Evolutionary conservation across 35 echinoderm and acorn worm genomes (phyloP).

Genomic region (Acanthaster planci): DNA sequence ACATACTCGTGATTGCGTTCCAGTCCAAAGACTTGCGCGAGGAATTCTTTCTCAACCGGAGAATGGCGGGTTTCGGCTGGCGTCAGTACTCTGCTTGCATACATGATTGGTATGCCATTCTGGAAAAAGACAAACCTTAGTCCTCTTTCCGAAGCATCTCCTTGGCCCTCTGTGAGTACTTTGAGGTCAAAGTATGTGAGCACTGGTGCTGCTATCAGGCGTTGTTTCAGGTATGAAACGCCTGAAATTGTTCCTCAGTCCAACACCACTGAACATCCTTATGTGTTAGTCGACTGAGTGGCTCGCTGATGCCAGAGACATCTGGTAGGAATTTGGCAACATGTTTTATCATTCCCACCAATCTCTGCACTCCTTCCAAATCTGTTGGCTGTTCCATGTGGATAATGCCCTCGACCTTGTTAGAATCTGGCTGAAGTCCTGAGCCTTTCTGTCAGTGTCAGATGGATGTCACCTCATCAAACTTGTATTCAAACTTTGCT

Average conservation of each 20-base stretch:
- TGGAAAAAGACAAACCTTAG: constrained; percentile 49
- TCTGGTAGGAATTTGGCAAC: constrained; percentile 52
- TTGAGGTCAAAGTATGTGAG: constrained; percentile 54
- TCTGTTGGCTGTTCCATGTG: constrained; percentile 39
- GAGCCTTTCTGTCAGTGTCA: constrained; percentile 49
- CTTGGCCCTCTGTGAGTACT: constrained; percentile 59
- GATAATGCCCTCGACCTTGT: constrained; percentile 57
- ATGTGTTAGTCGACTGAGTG: constrained; percentile 51
- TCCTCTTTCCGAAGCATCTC: constrained; percentile 62
- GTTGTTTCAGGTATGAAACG: constrained; percentile 38
- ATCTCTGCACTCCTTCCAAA: constrained; percentile 54
- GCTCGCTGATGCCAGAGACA: constrained; percentile 48
- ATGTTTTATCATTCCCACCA: constrained; percentile 61
- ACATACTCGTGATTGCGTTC: constrained; percentile 65
- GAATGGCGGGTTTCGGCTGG: constrained; percentile 76
- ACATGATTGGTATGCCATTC: constrained; percentile 59
- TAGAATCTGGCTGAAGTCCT: constrained; percentile 50
- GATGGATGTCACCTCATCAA: constrained; percentile 48
- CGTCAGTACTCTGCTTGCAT: constrained; percentile 57
- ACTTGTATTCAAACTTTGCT: constrained; percentile 44
- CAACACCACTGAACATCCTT: constrained; percentile 57
- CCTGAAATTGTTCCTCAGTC: constrained; percentile 47
- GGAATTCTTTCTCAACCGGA: constrained; percentile 81
- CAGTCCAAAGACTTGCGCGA: constrained; percentile 73
- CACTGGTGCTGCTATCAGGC: constrained; percentile 44